Percentiles rank a stretch among this genome's conserved stretches.
These are phyloP conservation scores for Halcyon chelicuti DNA, from an alignment of 2,797 vertebrate genomes.

Conservation along the genomic window DNA sequence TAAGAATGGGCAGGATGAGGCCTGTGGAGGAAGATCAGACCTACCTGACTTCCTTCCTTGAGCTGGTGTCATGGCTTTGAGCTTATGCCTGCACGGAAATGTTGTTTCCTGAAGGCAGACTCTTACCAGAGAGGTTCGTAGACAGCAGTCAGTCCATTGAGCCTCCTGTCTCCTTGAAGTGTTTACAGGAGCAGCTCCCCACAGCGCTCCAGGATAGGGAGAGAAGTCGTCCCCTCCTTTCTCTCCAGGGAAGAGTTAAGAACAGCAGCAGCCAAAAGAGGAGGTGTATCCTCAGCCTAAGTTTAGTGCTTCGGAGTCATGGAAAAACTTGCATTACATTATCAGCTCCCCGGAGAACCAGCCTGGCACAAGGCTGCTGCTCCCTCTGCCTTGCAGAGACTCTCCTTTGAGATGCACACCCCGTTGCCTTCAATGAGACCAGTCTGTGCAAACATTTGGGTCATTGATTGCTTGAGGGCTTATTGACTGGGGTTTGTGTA, in stretches of 20 bases:
- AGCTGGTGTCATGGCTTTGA: neutral
- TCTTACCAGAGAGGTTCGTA: neutral
- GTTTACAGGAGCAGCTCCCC: neutral
- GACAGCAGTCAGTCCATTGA: neutral
- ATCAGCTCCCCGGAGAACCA: neutral
- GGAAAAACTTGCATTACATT: neutral
- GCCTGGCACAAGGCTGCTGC: neutral
- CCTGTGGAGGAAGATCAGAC: neutral
- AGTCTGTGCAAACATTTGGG: neutral
- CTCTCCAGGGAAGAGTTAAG: neutral
- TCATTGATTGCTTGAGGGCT: neutral
- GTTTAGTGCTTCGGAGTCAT: neutral
- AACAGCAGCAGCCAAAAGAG: neutral
- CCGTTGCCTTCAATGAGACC: neutral
- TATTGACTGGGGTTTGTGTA: neutral
- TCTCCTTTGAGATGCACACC: neutral
- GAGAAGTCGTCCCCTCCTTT: neutral
- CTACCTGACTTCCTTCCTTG: neutral
- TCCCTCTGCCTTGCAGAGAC: neutral
- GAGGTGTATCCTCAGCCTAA: neutral
- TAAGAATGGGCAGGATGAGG: neutral
- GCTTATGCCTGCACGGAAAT: neutral
- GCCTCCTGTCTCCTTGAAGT: neutral
- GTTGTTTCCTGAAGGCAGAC: accelerated
- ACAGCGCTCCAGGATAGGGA: accelerated